Base-by-base conservation (phyloP, 2,888 invertebrate species). In the Empis stercorea region DNA sequence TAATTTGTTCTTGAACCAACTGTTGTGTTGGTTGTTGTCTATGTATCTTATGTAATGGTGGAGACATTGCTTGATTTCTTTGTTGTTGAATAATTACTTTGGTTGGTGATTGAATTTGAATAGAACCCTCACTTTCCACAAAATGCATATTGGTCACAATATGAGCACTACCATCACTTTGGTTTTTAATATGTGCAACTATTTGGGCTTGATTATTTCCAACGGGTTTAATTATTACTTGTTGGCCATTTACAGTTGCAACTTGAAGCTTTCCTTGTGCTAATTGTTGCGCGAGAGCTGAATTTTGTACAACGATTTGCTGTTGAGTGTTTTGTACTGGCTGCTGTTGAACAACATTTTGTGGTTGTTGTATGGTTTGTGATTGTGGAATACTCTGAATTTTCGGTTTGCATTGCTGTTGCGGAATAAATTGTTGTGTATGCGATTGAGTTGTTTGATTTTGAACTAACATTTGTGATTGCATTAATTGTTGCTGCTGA, bases 161-260 rank as follows among this genome's bases (percentile, higher is more conserved):
- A 43, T 68, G 64, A 30, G 66, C 62, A 58, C 63, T 67, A 2
- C 70, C 71, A 52, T 70, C 68, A 51, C 74, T 72, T 58, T 76
- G 74, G 54, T 76, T 75, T 14, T 77, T 80, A 43, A 83, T 75
- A 59, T 83, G 82, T 1, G 81, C 83, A 16, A 86, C 84, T 47
- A 86, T 81, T 66, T 85, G 84, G 10, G 82, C 82, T 60, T 83
- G 83, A 61, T 82, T 82, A 63, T 84, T 84, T 44, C 85, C 84
- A 10, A 86, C 78, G 1, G 84, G 81, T 41, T 86, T 74, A 50
- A 89, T 84, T 39, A 88, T 73, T 27, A 89, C 86, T 66, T 88
- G 88, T 60, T 88, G 88, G 0, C 88, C 88, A 62, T 85, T 85
- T 23, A 89, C 81, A 1, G 85, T 86, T 0, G 87, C 86, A 47